Evolutionary conservation across 2,113 vertebrate species (phyloP), one percentile per base, ranked within the genome.

Genomic region (Eonycteris spelaea): DNA sequence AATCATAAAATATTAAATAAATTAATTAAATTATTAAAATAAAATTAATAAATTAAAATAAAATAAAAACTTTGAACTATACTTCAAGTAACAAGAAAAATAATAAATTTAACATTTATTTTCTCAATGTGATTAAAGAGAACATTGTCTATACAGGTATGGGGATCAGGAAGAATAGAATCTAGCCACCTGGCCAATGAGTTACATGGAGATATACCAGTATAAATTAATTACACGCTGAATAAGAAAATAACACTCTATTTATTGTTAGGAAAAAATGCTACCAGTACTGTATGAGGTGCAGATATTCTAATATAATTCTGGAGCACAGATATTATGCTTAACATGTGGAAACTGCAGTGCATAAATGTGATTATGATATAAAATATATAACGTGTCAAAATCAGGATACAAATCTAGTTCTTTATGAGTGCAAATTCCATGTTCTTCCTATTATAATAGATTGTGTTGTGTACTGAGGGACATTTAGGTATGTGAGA

Each of bases 121-220:
- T 61, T 53, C 67, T 79, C 28, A 83, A 30, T 67, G 51, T 68
- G 2, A 11, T 67, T 68, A 10, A 73, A 73, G 35, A 85, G 6
- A 7, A 33, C 53, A 38, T 45, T 35, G 40, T n/a, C 38, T 59
- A 7, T 57, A 63, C 57, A 73, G 21, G 55, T 33, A 10, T 7
- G 1, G 48, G 14, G 19, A 51, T 73, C 15, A 45, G 45, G 1
- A 61, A 83, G 45, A 59, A 67, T 2, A 53, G 3, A 70, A 67
- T 7, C 0, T 10, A 15, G 8, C 10, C 5, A 35, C 14, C 12
- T 68, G 78, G 30, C 2, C 16, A 21, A 30, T 43, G 19, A 83
- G 4, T 45, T 40, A 28, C 0, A 0, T 16, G 26, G 7, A 0
- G 2, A 0, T 61, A 3, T 73, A 21, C 61, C 16, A 77, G 8